Conservation (phyloP, 92 coral and sea anemone genomes). For the Paramuricea clavata region DNA sequence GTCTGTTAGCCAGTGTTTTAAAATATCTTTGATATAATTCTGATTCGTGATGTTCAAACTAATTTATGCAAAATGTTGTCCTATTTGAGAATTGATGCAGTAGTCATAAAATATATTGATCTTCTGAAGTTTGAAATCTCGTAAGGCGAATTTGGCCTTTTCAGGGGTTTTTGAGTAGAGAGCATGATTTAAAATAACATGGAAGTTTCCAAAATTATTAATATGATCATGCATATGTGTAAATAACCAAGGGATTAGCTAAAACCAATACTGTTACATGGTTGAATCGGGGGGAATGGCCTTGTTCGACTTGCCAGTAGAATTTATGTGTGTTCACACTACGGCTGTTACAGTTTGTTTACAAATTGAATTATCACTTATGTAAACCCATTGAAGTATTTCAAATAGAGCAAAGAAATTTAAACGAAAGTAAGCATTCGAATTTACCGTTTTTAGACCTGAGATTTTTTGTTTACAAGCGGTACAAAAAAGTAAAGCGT, state of each 20-base stretch:
- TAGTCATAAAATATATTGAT: not conserved
- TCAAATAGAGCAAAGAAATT: no score
- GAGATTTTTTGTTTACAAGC: no score
- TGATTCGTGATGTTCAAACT: not conserved
- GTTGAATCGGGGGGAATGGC: no score
- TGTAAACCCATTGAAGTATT: no score
- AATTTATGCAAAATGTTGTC: not conserved
- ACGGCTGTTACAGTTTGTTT: no score
- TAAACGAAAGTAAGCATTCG: no score
- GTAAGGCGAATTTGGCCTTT: not conserved
- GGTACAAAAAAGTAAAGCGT: no score
- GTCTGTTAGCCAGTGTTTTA: not conserved
- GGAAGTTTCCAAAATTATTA: not conserved
- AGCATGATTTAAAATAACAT: not conserved
- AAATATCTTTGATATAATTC: not conserved
- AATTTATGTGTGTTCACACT: no score
- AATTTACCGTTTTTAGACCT: no score
- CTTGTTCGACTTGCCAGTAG: no score
- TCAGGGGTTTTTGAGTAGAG: not conserved
- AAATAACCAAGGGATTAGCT: not conserved
- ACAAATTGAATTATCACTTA: no score
- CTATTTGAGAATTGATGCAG: not conserved
- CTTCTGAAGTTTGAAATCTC: not conserved
- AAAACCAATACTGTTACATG: not conserved
- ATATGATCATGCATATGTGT: not conserved